These are phyloP conservation scores for Porites lobata DNA, from an alignment of 92 coral and sea anemone genomes.

Conservation along the genomic window DNA sequence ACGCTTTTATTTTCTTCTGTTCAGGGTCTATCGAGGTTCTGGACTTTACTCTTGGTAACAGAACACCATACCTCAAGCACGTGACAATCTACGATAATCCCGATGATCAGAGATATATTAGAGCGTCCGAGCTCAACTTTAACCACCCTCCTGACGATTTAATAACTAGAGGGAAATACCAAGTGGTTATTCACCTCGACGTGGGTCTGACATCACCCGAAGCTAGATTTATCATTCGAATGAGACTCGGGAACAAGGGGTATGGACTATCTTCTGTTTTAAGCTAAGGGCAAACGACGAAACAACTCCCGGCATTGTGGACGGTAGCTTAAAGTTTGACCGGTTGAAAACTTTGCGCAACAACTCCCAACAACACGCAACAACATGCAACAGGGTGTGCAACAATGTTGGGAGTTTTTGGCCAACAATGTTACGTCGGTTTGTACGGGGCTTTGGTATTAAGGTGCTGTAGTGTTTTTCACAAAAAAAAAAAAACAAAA, in stretches of 20 bases:
- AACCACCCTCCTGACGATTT: constrained; percentile 86
- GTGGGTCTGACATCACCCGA: constrained; percentile 89
- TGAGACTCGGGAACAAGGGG: constrained; percentile 89
- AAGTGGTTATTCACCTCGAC: constrained; percentile 81
- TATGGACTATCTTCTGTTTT: constrained; percentile 17
- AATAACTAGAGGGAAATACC: constrained; percentile 76
- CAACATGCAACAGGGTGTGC: no score
- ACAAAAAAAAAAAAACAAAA: no score
- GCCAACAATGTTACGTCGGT: no score
- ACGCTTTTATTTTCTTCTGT: not conserved
- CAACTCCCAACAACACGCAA: no score
- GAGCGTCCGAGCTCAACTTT: constrained; percentile 79
- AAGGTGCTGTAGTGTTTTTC: no score
- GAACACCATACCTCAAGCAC: constrained; percentile 84
- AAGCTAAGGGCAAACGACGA: no score
- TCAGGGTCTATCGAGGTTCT: constrained; percentile 83
- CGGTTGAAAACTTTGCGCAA: no score
- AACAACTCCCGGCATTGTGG: no score
- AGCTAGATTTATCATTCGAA: constrained; percentile 80
- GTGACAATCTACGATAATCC: constrained; percentile 73
- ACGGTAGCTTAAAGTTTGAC: no score
- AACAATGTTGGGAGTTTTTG: no score
- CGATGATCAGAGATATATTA: constrained; percentile 78
- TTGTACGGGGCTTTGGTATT: no score
- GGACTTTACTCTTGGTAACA: constrained; percentile 83